Evolutionary conservation across 2,888 invertebrate genomes (phyloP), one percentile per base, ranked within the genome.

Genomic region (Pyrgus malvae): DNA sequence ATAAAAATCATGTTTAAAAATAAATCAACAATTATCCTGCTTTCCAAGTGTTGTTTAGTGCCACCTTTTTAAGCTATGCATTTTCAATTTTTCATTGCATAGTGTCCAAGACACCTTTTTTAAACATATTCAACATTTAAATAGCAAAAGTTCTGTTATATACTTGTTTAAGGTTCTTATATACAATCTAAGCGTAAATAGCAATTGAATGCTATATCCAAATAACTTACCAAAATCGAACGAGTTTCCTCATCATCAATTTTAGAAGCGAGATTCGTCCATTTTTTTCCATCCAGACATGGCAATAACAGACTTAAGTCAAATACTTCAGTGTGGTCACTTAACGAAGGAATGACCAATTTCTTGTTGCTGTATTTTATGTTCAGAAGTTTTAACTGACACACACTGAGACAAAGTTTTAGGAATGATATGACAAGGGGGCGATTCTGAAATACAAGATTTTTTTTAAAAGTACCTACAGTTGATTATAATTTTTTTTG

Each of bases 311-410:
- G 2, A 21, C 69, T 80, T 7, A 87, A 55, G 57, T 88, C 82
- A 5, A 68, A 77, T 37, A 80, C 68, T 3, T 74, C 72, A 12
- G 60, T 61, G 55, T 66, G 61, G 57, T 56, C 49, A 5, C 59
- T 48, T 14, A 16, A 38, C 4, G 55, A 40, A 2, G 58, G n/a
- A n/a, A 74, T 40, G 1, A 70, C 66, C 3, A 82, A 9, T 61
- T 84, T 84, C 1, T 70, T 67, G 62, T 82, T 79, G 61, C 86
- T 79, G 67, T 88, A 89, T 58, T 85, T 84, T 9, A 82, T 60
- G 33, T 89, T 87, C 0, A 90, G 66, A 0, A 90, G 64, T 60
- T 88, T 90, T 1, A 90, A 62, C 27, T 86, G 77, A 0, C 77
- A 72, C 38, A 78, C 77, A 54, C 76, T 80, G 9, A 75, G 65